Evolutionary conservation across 30 jellyfish, hydroid and myxozoan genomes (phyloP).

Genomic region (Cassiopea xamachana): DNA sequence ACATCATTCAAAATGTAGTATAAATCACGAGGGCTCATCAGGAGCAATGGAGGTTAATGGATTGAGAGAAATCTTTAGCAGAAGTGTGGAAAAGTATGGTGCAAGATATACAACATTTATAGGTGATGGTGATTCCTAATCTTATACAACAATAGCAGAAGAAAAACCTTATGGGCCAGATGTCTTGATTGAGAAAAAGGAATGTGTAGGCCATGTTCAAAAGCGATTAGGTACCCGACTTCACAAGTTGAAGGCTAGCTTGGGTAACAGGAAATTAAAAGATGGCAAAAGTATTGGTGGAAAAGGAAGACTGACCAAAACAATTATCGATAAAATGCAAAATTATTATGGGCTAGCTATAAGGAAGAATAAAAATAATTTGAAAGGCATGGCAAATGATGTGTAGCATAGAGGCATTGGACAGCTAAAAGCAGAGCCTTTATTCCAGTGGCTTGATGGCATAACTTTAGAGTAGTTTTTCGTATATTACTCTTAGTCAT

Average conservation of each 20-base stretch:
- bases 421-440: too few relatives aligned
- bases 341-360: neutral
- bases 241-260: conserved; percentile 14
- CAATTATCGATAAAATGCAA: conserved; percentile 42
- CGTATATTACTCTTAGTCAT: too few relatives aligned
- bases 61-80: neutral
- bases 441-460: too few relatives aligned
- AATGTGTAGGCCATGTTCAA: conserved; percentile 75
- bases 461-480: too few relatives aligned
- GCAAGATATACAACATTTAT: conserved; percentile 14
- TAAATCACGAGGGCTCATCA: neutral
- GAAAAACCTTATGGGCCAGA: neutral
- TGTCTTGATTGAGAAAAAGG: conserved; percentile 1
- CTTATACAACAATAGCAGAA: neutral
- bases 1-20: neutral
- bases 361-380: conserved; percentile 55
- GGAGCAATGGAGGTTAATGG: conserved; percentile 16
- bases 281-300: conserved; percentile 68
- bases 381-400: neutral
- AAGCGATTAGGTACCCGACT: conserved; percentile 74
- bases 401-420: too few relatives aligned
- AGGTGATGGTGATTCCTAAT: conserved; percentile 31
- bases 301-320: conserved; percentile 61
- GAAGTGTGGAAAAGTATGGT: neutral
- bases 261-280: conserved; percentile 9